Conservation (phyloP, 2,113 vertebrate species). For the Erythrocebus patas region DNA sequence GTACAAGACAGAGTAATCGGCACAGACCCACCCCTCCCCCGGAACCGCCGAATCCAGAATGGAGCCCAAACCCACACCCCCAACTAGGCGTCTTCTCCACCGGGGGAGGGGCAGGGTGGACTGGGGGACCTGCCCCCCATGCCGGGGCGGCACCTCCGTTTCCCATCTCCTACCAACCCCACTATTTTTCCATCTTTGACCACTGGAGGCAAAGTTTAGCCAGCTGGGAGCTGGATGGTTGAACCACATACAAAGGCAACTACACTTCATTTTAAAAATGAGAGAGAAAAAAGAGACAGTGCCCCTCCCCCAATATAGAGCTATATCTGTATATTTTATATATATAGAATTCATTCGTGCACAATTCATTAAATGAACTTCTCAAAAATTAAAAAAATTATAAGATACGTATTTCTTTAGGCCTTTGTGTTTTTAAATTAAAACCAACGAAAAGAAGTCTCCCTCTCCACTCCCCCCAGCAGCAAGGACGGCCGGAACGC, state of each 20-base stretch:
- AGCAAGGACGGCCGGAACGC: neutral
- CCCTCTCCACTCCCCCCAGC: constrained; percentile 35
- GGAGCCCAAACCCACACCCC: constrained; percentile 70
- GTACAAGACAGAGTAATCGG: constrained; percentile 85
- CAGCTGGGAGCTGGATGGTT: constrained; percentile 86
- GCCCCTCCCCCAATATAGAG: constrained; percentile 82
- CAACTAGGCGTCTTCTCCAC: constrained; percentile 69
- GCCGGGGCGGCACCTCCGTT: fast-evolving
- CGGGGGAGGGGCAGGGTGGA: neutral
- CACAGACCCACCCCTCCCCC: constrained; percentile 78
- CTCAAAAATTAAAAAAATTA: constrained; percentile 80
- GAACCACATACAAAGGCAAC: constrained; percentile 72
- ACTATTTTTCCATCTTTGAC: constrained; percentile 57
- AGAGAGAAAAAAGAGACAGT: constrained; percentile 77
- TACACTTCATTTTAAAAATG: constrained; percentile 82
- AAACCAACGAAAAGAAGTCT: constrained; percentile 70
- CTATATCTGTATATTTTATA: constrained; percentile 77
- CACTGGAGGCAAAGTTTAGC: constrained; percentile 83
- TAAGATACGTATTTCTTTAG: constrained; percentile 81
- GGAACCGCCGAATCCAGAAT: neutral
- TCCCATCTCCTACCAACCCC: neutral
- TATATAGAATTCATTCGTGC: constrained; percentile 84
- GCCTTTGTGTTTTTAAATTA: constrained; percentile 82
- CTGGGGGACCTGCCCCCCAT: neutral
- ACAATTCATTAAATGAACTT: constrained; percentile 84